A percentile compares a stretch with the other conserved stretches of the same genome.
phyloP scores from a whole-genome alignment of 2,113 vertebrate genomes.

The Clupea harengus region DNA sequence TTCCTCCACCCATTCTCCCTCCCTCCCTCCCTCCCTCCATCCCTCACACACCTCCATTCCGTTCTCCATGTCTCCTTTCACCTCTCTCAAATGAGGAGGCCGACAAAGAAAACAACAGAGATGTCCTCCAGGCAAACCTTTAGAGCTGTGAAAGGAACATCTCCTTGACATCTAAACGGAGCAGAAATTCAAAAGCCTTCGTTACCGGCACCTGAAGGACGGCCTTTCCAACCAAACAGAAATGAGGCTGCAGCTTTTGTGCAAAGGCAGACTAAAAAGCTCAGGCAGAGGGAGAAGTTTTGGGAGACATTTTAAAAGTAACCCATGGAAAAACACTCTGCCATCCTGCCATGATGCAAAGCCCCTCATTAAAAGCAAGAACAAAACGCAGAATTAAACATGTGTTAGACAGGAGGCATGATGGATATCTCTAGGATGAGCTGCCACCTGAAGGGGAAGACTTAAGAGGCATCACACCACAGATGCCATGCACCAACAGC shows the following conservation, averaged over 20 bases:
- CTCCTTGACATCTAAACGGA: neutral
- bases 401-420: neutral
- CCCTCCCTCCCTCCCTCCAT: neutral
- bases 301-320: neutral
- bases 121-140: neutral
- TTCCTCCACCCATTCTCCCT: neutral
- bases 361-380: neutral
- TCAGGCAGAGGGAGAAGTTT: neutral
- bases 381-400: neutral
- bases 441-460: neutral
- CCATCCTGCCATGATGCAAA: neutral
- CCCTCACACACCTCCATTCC: neutral
- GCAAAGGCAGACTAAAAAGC: neutral
- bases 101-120: neutral
- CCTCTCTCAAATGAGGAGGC: neutral
- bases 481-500: neutral
- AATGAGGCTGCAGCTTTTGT: neutral
- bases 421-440: neutral
- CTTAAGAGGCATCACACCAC: neutral
- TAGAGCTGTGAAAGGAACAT: neutral
- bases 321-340: neutral
- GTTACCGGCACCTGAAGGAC: neutral
- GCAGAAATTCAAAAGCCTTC: neutral
- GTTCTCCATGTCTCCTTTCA: neutral
- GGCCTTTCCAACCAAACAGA: neutral